phyloP scores from a whole-genome alignment of 1,140 invertebrate genomes.

The Metopolophium dirhodum region DNA sequence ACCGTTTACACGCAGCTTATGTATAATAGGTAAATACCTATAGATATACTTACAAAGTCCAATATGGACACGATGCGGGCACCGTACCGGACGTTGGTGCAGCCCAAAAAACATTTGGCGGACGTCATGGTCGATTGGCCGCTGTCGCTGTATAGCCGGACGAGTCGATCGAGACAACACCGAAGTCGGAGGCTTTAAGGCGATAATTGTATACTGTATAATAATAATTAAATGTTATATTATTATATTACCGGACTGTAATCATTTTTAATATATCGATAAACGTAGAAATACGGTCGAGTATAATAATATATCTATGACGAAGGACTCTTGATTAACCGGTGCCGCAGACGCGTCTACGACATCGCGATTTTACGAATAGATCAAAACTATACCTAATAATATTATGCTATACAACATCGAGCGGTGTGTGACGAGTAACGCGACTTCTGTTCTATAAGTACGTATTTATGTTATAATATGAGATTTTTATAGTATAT shows the following conservation, averaged over 20 bases:
- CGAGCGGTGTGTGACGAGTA: not conserved
- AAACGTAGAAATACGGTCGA: not conserved
- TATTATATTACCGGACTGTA: too few species aligned
- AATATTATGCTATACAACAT: not conserved
- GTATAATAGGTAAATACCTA: not conserved
- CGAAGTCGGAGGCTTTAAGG: not conserved
- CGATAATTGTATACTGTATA: too few species aligned
- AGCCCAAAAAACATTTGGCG: not conserved
- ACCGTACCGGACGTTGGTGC: not conserved
- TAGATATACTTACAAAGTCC: not conserved
- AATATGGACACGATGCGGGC: not conserved
- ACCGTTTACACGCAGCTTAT: too few species aligned
- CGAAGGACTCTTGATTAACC: not conserved
- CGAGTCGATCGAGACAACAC: not conserved
- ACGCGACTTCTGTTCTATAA: not conserved
- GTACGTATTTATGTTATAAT: not conserved
- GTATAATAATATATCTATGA: not conserved
- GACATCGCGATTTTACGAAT: not conserved
- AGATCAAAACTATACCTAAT: not conserved
- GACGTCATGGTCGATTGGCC: not conserved
- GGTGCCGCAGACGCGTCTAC: not conserved
- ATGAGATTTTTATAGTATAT: not conserved
- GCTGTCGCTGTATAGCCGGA: not conserved
- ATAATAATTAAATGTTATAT: too few species aligned
- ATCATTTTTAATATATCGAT: too few species aligned